Evolutionary conservation across 2,797 vertebrate species (phyloP), one percentile per base, ranked within the genome.

Genomic region (Microctenopoma steveboyesi): DNA sequence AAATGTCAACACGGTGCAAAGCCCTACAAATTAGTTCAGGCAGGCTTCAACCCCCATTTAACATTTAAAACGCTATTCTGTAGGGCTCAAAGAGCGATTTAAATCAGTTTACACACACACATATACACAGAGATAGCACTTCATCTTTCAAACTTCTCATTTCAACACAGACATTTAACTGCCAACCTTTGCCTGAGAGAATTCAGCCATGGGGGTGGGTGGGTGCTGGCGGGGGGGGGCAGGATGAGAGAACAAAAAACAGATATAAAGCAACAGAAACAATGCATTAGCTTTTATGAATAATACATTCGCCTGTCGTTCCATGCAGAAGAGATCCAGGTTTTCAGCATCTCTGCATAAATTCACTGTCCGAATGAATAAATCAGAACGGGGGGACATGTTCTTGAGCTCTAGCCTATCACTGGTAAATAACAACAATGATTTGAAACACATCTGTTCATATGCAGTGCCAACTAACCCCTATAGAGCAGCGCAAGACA

Each of bases 1-100:
- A 95, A 95, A 94, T 96, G 95, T 95, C 95, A 96, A 95, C 93
- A 95, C 92, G 90, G 94, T 94, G 94, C 93, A 95, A 94, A 95
- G 94, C 94, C 93, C 93, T 94, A 95, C 94, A 95, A 95, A 95
- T 95, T 94, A 95, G 94, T 94, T 95, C 94, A 95, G 94, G 94
- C 94, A 95, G 93, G 93, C 94, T 94, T 95, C 94, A 95, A 94
- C 93, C 94, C 93, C 92, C 93, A 95, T 95, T 95, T 95, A 95
- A 95, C 94, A 95, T 95, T 95, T 95, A 94, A 94, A 94, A 91
- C 93, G 89, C 92, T 93, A 90, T 93, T 94, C 93, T 89, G 92
- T 93, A 93, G 91, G 91, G 93, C 93, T 91, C 89, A 92, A 93
- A 92, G 94, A 93, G 91, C 92, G 91, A 94, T 95, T 94, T 92